Conservation (phyloP, 1,140 invertebrate genomes). For the Drosophila sucinea region DNA sequence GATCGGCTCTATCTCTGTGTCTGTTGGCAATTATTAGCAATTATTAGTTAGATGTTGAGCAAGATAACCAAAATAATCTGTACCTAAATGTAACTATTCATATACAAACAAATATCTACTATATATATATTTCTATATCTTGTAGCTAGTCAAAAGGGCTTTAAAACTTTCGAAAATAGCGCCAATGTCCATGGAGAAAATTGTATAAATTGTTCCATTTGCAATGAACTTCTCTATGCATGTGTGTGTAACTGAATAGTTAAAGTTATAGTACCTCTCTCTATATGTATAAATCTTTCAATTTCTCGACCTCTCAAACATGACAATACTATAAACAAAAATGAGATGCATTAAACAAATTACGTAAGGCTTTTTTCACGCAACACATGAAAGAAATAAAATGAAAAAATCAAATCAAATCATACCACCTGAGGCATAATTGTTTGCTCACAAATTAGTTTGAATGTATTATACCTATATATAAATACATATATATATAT, state of each 20-base stretch:
- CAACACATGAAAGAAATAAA: not conserved
- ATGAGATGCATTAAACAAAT: slow-evolving; percentile 16
- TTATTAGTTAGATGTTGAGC: slow-evolving; percentile 66
- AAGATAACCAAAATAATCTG: slow-evolving; percentile 31
- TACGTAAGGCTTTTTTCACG: slow-evolving; percentile 38
- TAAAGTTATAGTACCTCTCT: slow-evolving; percentile 17
- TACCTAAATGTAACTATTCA: slow-evolving; percentile 35
- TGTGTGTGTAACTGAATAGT: slow-evolving; percentile 4
- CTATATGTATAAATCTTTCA: slow-evolving; percentile 51
- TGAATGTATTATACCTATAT: slow-evolving; percentile 22
- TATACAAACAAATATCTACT: not conserved
- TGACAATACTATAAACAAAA: slow-evolving; percentile 62
- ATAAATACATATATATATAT: slow-evolving; percentile 26
- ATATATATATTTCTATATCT: slow-evolving; percentile 14
- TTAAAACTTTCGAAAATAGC: slow-evolving; percentile 29
- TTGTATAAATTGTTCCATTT: slow-evolving; percentile 21
- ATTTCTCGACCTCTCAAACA: slow-evolving; percentile 65
- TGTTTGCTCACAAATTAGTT: slow-evolving; percentile 39
- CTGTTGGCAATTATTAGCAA: slow-evolving; percentile 64
- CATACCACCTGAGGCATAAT: slow-evolving; percentile 56
- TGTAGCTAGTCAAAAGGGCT: slow-evolving; percentile 55
- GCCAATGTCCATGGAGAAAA: slow-evolving; percentile 44
- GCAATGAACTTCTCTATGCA: slow-evolving; percentile 7
- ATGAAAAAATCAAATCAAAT: slow-evolving; percentile 18
- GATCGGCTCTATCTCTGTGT: not conserved